Conservation (phyloP, 2,888 invertebrate genomes). For the Drosophila lacicola region DNA sequence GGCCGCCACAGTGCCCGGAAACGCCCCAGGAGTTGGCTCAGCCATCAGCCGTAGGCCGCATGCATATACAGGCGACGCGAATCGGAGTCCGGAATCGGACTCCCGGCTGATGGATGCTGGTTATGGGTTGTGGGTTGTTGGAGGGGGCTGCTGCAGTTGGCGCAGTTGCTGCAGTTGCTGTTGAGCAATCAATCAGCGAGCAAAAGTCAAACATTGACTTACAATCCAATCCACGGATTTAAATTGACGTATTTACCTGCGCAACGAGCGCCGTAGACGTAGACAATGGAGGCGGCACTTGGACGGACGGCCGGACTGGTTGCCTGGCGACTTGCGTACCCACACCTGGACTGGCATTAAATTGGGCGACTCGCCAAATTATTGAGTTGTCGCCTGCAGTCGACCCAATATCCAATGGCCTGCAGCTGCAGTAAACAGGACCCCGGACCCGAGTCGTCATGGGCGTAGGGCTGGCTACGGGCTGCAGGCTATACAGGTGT, state of each 20-base stretch:
- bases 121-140: slow-evolving; percentile 34
- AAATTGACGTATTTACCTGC: slow-evolving; percentile 83
- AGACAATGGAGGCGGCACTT: slow-evolving; percentile 49
- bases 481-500: slow-evolving; percentile 33
- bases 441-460: slow-evolving; percentile 14
- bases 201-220: slow-evolving; percentile 84
- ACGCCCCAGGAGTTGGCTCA: slow-evolving; percentile 49
- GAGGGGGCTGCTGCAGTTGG: slow-evolving; percentile 47
- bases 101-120: slow-evolving; percentile 27
- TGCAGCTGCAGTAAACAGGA: slow-evolving; percentile 45
- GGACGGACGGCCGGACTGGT: slow-evolving; percentile 19
- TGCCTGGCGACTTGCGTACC: slow-evolving; percentile 31
- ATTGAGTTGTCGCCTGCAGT: slow-evolving; percentile 68
- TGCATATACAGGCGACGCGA: slow-evolving; percentile 68
- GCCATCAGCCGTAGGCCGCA: slow-evolving; percentile 74
- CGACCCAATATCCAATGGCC: slow-evolving; percentile 48
- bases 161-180: slow-evolving; percentile 67
- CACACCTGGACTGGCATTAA: slow-evolving; percentile 64
- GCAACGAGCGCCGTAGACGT: slow-evolving; percentile 50
- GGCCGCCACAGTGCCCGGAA: slow-evolving; percentile 2
- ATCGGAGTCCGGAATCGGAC: slow-evolving; percentile 12
- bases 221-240: slow-evolving; percentile 84
- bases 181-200: slow-evolving; percentile 84
- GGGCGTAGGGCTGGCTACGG: background rate
- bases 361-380: slow-evolving; percentile 79